A percentile compares a stretch with the other conserved stretches of the same genome.
Evolutionary conservation across 1,140 invertebrate species (phyloP).

Genomic region (Steinernema khuongi): DNA sequence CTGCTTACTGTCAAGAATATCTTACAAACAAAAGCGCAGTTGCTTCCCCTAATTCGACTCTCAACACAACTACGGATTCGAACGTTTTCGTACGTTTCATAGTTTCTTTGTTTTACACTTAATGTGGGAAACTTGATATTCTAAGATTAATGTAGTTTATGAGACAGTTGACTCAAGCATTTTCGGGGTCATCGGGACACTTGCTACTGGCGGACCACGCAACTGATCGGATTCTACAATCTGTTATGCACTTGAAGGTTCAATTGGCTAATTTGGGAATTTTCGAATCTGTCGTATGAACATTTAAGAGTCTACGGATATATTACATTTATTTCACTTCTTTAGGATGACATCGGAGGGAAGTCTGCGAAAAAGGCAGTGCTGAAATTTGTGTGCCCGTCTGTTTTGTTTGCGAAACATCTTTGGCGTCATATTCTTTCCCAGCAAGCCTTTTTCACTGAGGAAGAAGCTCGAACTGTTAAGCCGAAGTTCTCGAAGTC

Average conservation of each 20-base stretch:
- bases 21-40: not conserved
- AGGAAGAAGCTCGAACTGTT: conserved; percentile 32
- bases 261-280: not conserved
- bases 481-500: conserved; percentile 54
- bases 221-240: not conserved
- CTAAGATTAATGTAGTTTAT: not conserved
- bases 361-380: conserved; percentile 34
- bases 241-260: not conserved
- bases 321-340: not conserved
- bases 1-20: conserved; percentile 18
- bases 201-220: not conserved
- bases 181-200: not conserved
- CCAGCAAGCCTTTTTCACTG: conserved; percentile 53
- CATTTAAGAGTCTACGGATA: not conserved
- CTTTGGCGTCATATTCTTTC: conserved; percentile 49
- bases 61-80: not conserved
- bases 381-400: conserved; percentile 47
- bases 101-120: not conserved
- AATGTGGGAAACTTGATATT: not conserved
- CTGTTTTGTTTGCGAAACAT: conserved; percentile 47
- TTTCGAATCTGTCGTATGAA: not conserved
- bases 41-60: not conserved
- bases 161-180: not conserved
- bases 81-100: not conserved
- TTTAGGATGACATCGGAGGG: not conserved